Conservation (phyloP, 1,140 invertebrate genomes). For the Listronotus oregonensis region DNA sequence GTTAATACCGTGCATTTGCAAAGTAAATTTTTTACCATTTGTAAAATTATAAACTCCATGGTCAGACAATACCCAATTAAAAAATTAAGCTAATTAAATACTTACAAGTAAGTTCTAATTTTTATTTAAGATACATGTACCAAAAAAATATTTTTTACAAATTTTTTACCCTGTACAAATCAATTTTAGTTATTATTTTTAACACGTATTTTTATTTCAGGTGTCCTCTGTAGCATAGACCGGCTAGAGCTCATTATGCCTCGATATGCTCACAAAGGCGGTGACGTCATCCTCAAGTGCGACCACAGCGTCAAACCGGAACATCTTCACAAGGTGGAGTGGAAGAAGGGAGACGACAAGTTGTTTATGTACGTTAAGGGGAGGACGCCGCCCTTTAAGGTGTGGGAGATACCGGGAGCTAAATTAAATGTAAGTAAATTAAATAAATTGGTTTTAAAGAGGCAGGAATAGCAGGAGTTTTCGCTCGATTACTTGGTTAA, state of each 20-base stretch:
- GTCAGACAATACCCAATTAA: no score
- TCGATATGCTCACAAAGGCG: constrained; percentile 51
- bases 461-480: not conserved
- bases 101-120: no score
- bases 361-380: constrained; percentile 80
- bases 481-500: no score
- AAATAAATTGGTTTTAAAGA: not conserved
- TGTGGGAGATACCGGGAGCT: constrained; percentile 68
- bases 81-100: no score
- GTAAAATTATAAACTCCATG: no score
- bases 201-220: constrained; percentile 43
- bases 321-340: constrained; percentile 72
- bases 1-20: no score
- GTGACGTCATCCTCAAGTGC: constrained; percentile 63
- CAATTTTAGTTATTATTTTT: not conserved
- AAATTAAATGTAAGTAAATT: constrained; percentile 72
- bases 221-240: constrained; percentile 49
- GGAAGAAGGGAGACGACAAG: constrained; percentile 73
- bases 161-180: not conserved
- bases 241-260: constrained; percentile 54
- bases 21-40: no score
- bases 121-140: no score
- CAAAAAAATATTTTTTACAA: not conserved
- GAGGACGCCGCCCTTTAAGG: constrained; percentile 72
- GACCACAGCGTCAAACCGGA: constrained; percentile 66